Percentiles rank a stretch among this genome's conserved stretches.
Conservation (phyloP, 2,797 vertebrate species). For the Crax fasciolata region DNA sequence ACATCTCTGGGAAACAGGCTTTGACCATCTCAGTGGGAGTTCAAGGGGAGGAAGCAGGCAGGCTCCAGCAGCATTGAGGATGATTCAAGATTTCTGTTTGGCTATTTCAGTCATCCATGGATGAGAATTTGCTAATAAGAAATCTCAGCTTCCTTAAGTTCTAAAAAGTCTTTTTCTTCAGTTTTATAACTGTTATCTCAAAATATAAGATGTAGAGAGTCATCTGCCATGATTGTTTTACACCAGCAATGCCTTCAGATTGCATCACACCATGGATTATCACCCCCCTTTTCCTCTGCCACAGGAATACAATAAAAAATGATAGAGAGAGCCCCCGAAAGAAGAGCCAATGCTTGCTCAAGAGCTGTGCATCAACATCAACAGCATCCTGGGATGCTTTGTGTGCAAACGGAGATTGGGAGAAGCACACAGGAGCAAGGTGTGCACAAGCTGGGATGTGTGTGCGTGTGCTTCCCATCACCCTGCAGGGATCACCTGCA, state of each 20-base stretch:
- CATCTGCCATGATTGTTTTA: background rate
- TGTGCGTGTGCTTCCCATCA: background rate
- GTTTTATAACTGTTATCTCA: background rate
- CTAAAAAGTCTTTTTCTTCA: background rate
- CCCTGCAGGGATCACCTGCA: background rate
- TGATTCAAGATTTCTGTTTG: background rate
- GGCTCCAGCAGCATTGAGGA: background rate
- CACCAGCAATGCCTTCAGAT: background rate
- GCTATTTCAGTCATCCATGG: background rate
- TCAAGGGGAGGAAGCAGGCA: too few relatives aligned
- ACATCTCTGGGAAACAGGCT: background rate
- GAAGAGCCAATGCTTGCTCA: accelerated
- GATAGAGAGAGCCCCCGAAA: background rate
- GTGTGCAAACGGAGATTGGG: accelerated
- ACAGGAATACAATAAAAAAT: background rate
- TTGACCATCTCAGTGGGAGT: background rate
- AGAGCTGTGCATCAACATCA: background rate
- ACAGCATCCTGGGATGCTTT: background rate
- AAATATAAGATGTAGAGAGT: background rate
- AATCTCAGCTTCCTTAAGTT: background rate
- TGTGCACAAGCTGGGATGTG: background rate
- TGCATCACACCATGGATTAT: background rate
- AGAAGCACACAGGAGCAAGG: background rate
- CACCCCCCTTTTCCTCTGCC: background rate
- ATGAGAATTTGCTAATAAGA: background rate